Evolutionary conservation across 2,888 invertebrate species (phyloP), one percentile per base, ranked within the genome.

Genomic region (Oeneis ivallda): DNA sequence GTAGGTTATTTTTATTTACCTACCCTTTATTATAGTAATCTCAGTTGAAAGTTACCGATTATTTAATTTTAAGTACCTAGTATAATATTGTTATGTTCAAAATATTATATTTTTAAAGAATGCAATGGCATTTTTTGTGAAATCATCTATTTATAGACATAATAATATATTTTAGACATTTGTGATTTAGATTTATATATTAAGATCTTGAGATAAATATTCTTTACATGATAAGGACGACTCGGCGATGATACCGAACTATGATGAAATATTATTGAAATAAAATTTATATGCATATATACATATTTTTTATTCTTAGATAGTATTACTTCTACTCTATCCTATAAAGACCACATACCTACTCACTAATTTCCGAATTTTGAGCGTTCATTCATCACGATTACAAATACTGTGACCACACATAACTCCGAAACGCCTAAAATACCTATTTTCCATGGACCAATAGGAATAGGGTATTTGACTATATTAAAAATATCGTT

Each of bases 1-100:
- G 15, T 70, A 37, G 37, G 37, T 37, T 8, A 15, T 47, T 47
- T 15, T 47, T 66, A 60, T 69, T 67, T 68, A 66, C 64, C 63
- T 52, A 43, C 11, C 1, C 19, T 50, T 26, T 11, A 66, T 53
- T 61, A 67, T 62, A 65, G 72, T 71, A 75, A 75, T 75, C 75
- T 75, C 75, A 75, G 66, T 68, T 71, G 61, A 70, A 70, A 72
- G 75, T 75, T 75, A 75, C 75, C 75, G 65, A 64, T 69, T n/a
- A n/a, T n/a, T n/a, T 54, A 68, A 58, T 56, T 49, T 4, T 37
- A 37, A 37, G 37, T 65, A 62, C n/a, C n/a, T n/a, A 7, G 11
- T 65, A 43, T 50, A 13, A 43, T 50, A 13, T 60, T 62, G 37
- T 26, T 72, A 69, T 68, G 72, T 71, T 67, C 65, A 71, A 72